Base-by-base conservation (phyloP, 2,113 vertebrate species). In the Donacobius atricapilla region DNA sequence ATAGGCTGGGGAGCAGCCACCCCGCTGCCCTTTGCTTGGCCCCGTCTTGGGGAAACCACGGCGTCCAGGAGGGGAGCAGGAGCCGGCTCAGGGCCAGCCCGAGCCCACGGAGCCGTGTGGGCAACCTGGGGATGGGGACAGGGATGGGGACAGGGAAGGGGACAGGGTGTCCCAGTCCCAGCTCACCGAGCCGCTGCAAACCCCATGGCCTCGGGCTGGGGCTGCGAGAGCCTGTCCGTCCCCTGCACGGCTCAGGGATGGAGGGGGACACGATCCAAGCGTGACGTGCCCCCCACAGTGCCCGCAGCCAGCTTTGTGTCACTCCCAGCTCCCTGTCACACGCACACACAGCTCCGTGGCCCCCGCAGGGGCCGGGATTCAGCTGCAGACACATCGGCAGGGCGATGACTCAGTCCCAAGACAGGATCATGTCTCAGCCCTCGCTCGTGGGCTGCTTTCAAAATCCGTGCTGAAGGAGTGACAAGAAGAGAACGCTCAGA, bases 1-100 rank as follows among this genome's bases (percentile, higher is more conserved):
- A 97, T 71, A 96, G 98, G 94, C 81, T 16, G 97, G 96, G 65
- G 91, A 78, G 70, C 92, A 72, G 94, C 83, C 53, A 89, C 96
- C 92, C 92, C 1, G 28, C 91, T 93, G 81, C 91, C 97, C 91
- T 93, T 10, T 22, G 87, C 63, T 2, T 30, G 72, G 71, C 90
- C 79, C 35, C 1, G 3, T 3, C 10, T 22, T 22, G 23, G 19
- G 78, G 85, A 61, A 56, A 83, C 17, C 25, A 35, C 1, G 7
- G 56, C 6, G 3, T 1, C 4, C 10, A 9, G 64, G 42, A 40
- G 66, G 40, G 0, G 21, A 44, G 64, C 3, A 20, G 54, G 22
- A 37, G 37, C 0, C 2, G 86, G 65, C n/a, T 17, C 42, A 8
- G 78, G 40, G 65, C 1, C 7, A 85, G 57, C 1, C 1, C 0